Base-by-base conservation (phyloP, 2,113 vertebrate species). In the Rhinopomastus cyanomelas region DNA sequence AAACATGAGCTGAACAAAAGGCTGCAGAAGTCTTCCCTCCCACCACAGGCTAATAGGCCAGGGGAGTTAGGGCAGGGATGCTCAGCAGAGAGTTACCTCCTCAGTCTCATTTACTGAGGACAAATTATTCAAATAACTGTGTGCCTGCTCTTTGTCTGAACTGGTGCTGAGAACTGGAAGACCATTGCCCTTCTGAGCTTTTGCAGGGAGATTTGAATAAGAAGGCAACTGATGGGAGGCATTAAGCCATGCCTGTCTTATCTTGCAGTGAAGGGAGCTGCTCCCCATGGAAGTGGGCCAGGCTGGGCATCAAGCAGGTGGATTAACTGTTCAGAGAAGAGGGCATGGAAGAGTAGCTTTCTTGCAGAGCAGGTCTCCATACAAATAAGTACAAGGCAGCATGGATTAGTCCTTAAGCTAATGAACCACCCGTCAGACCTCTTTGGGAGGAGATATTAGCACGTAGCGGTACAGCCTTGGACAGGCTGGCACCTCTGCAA, bases 301-400 rank as follows among this genome's bases (percentile, higher is more conserved):
- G 81, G 83, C n/a, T 25, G 12, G 74, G 62, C 71, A 84, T 27
- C 0, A 3, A 92, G 90, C 94, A 96, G 93, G 95, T 93, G 92
- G 84, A 94, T 93, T 95, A 96, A 94, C 88, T 71, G 81, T 93
- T 93, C 81, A 26, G 82, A 76, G 84, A 29, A 80, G 88, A 86
- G 81, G 68, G 56, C 84, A 90, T 82, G 78, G 88, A 82, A 95
- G n/a, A 95, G 48, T 10, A 90, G 88, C 60, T 93, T 82, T 66
- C 94, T 76, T 80, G 88, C 74, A 88, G 86, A 76, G 92, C 94
- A 90, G 66, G 81, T 94, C 92, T 79, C 55, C 88, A 11, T 2
- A 46, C 81, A 75, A 86, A 51, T 42, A 68, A 83, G 39, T 42
- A 18, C 1, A 1, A 80, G 80, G 71, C 71, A 74, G 37, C 19